Evolutionary conservation across 2,113 vertebrate genomes (phyloP).

Genomic region (Brevimyrus niger): DNA sequence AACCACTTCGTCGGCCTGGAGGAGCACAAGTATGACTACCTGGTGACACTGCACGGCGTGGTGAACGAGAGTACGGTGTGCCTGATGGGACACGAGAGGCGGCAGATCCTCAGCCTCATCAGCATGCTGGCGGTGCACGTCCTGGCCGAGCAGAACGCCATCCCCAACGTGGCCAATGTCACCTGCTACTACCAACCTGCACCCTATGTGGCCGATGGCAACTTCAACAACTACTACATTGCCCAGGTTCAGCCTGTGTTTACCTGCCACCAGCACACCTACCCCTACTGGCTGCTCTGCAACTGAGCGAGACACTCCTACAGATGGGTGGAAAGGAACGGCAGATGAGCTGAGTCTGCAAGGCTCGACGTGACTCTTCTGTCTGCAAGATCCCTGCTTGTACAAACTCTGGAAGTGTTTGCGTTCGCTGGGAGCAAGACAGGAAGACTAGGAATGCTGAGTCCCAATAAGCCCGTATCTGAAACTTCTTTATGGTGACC

Average conservation of each 20-base stretch:
- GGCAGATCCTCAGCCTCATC: constrained; percentile 91
- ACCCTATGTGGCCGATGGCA: constrained; percentile 86
- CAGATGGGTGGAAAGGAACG: neutral
- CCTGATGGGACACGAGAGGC: constrained; percentile 95
- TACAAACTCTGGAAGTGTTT: neutral
- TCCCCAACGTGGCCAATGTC: constrained; percentile 91
- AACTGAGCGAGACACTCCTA: constrained; percentile 60
- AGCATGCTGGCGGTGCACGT: constrained; percentile 85
- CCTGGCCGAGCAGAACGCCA: constrained; percentile 89
- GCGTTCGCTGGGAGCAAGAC: neutral
- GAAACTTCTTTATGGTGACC: neutral
- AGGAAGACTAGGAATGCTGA: neutral
- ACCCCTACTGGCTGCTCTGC: constrained; percentile 89
- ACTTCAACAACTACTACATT: constrained; percentile 97
- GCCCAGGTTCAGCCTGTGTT: constrained; percentile 91
- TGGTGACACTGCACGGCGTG: constrained; percentile 86
- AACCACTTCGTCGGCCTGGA: constrained; percentile 96
- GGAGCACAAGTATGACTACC: constrained; percentile 96
- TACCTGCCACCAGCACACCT: constrained; percentile 75
- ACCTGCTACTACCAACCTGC: constrained; percentile 98
- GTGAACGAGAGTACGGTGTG: constrained; percentile 97
- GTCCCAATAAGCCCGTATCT: neutral
- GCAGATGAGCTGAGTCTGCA: neutral
- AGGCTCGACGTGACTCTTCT: neutral
- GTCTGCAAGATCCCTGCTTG: neutral